A percentile compares a stretch with the other conserved stretches of the same genome.
These are phyloP conservation scores for Phalera bucephala DNA, from an alignment of 2,888 invertebrate genomes.

Conservation along the genomic window DNA sequence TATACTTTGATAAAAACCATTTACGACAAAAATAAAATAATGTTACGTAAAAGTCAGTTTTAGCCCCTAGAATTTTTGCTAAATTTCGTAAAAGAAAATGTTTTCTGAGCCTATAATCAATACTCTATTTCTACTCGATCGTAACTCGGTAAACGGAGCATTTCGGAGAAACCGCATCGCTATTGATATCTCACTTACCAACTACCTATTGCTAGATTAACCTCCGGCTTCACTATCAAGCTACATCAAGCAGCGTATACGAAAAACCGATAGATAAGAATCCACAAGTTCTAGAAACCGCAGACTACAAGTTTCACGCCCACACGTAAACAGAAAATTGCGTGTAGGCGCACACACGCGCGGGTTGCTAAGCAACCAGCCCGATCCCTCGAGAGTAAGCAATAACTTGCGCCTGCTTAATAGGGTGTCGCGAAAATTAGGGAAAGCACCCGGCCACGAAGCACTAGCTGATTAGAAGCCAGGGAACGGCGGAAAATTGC, in stretches of 20 bases:
- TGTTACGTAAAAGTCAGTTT: too few species aligned
- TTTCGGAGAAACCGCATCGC: conserved; percentile 6
- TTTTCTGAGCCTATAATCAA: too few species aligned
- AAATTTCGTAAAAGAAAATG: too few species aligned
- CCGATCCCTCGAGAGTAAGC: conserved; percentile 61
- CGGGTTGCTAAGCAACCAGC: conserved; percentile 53
- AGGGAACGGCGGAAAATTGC: conserved; percentile 67
- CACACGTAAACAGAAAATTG: conserved; percentile 46
- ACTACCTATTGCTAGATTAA: conserved; percentile 15
- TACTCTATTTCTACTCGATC: conserved; percentile 2
- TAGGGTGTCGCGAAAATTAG: conserved; percentile 75
- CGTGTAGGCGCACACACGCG: conserved; percentile 52
- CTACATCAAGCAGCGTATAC: conserved; percentile 32
- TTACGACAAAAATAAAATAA: too few species aligned
- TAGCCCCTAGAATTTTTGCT: too few species aligned
- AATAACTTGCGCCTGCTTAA: conserved; percentile 72
- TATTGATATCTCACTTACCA: conserved; percentile 8
- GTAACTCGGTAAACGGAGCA: conserved; percentile 4
- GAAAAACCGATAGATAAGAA: conserved; percentile 61
- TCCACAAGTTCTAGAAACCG: conserved; percentile 62
- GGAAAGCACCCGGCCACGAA: conserved; percentile 58
- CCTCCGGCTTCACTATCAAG: conserved; percentile 38
- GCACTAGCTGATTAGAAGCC: conserved; percentile 69
- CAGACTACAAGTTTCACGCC: conserved; percentile 58
- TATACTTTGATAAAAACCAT: too few species aligned